Evolutionary conservation across 2,888 invertebrate genomes (phyloP), one percentile per base, ranked within the genome.

Genomic region (Parapristionchus giblindavisi): DNA sequence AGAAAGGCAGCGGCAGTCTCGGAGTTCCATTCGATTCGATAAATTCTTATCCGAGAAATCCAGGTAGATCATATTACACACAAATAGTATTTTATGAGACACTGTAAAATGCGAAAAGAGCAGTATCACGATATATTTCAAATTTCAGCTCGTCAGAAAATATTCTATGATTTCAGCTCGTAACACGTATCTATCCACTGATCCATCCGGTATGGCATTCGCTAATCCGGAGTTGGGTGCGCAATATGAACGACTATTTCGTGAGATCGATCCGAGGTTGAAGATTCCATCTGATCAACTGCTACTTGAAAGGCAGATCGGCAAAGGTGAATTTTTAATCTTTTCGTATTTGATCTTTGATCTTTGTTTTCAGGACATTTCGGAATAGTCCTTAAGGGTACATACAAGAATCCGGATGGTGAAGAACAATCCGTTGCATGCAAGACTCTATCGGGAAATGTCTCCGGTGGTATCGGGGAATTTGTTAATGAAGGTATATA

Each of bases 361-460:
- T 17, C 43, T 43, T 17, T 43, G 8, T 27, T 40, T 75, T 43
- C 60, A 79, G 83, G 84, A 29, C 78, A 84, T 34, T 84, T 78
- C 66, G 82, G 82, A 17, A 75, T 79, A 14, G 84, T 83, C 4
- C 79, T 80, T 75, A 74, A 76, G 63, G 84, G 79, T 2, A 74
- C 75, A 0, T 81, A 79, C 58, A 48, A 63, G 11, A 60, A 68
- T 5, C 71, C 76, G 11, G 77, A 81, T 11, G 77, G 74, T 21
- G 65, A 66, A 32, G 40, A 27, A 24, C 61, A 77, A 24, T 48
- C 74, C 21, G 79, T 84, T 52, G 81, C 78, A 11, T 78, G 82
- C 71, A 83, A 82, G 60, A 77, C 80, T 1, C 72, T 81, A n/a
- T 71, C 76, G 40, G 79, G 77, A 48, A 36, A 36, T 17, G 29